A percentile compares a stretch with the other conserved stretches of the same genome.
Evolutionary conservation across 2,888 invertebrate genomes (phyloP).

Genomic region (Drosophila anomelani): DNA sequence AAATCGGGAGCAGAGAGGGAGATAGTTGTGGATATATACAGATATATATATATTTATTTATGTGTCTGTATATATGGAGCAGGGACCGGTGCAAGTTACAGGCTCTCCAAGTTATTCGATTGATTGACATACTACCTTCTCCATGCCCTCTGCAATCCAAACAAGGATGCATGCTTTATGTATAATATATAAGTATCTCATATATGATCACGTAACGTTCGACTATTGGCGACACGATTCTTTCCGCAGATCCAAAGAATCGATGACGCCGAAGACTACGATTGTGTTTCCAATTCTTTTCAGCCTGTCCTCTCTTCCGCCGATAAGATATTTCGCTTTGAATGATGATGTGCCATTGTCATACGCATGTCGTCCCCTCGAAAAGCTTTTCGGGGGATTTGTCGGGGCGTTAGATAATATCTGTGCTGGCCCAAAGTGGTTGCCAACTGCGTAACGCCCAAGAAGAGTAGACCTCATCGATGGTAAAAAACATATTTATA

Average conservation of each 20-base stretch:
- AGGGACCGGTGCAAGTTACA: constrained; percentile 41
- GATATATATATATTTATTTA: background rate
- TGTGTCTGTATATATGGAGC: constrained; percentile 18
- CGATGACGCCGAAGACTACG: constrained; percentile 10
- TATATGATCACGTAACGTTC: background rate
- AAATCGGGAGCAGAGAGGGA: constrained; percentile 1
- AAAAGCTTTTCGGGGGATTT: constrained; percentile 67
- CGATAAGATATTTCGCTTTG: constrained; percentile 79
- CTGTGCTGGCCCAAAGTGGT: constrained; percentile 31
- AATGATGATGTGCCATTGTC: constrained; percentile 81
- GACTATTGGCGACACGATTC: constrained; percentile 4
- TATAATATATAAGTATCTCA: too few species aligned
- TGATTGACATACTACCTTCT: constrained; percentile 6
- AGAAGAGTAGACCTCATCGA: background rate
- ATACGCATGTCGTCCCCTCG: constrained; percentile 46
- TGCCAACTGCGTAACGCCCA: constrained; percentile 24
- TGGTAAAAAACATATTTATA: background rate
- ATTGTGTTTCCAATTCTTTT: constrained; percentile 9
- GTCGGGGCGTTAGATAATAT: constrained; percentile 73
- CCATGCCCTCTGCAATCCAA: too few species aligned
- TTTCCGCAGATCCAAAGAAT: constrained; percentile 27
- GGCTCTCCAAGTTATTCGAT: background rate
- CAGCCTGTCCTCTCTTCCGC: constrained; percentile 10
- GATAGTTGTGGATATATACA: background rate
- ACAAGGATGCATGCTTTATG: too few species aligned